Conservation (phyloP, 2,113 vertebrate genomes). For the Hemiprocne comata region DNA sequence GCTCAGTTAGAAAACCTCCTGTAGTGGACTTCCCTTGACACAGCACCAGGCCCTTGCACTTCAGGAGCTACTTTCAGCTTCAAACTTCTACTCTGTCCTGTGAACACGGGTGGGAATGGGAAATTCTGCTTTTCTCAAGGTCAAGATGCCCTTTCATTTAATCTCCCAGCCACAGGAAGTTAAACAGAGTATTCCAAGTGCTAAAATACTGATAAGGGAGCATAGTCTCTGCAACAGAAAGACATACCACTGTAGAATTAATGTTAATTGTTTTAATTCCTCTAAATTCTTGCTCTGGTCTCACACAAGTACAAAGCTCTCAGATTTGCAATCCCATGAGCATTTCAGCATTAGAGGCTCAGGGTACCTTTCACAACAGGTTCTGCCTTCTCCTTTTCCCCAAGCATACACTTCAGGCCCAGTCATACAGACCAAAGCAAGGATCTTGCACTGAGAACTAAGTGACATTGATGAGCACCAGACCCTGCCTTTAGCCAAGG, state of each 20-base stretch:
- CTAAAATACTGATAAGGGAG: not conserved
- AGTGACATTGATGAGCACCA: rapidly evolving
- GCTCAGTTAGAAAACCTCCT: not conserved
- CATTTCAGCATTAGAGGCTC: not conserved
- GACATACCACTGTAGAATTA: rapidly evolving
- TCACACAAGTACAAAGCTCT: no score
- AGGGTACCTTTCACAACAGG: not conserved
- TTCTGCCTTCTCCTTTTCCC: not conserved
- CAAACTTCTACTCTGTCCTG: not conserved
- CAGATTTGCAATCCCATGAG: no score
- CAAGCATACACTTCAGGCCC: not conserved
- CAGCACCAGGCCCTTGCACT: not conserved
- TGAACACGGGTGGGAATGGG: not conserved
- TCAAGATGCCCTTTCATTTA: not conserved
- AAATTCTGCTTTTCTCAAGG: not conserved
- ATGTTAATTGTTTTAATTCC: no score
- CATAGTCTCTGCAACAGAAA: not conserved
- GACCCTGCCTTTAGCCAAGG: no score
- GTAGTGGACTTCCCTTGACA: not conserved
- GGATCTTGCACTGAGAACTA: rapidly evolving
- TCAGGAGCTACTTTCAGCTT: not conserved
- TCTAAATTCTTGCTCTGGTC: not conserved
- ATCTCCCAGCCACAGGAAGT: not conserved
- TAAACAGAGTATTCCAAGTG: not conserved
- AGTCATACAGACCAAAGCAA: not conserved